phyloP scores from a whole-genome alignment of 1,140 invertebrate genomes.

The Akabosia matsudoensis region DNA sequence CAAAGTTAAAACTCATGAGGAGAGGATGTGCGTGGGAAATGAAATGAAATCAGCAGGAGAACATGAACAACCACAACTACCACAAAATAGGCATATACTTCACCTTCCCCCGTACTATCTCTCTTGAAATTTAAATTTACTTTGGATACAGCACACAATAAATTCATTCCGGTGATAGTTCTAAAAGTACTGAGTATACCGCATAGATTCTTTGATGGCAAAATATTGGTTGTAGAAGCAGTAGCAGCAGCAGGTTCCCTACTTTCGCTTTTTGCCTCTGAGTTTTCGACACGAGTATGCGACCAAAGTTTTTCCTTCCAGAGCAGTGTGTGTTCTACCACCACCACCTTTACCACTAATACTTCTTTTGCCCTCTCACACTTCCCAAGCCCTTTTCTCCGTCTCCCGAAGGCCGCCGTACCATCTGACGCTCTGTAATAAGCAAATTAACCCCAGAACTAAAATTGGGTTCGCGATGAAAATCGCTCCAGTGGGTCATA shows the following conservation, averaged over 20 bases:
- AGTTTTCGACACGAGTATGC: not conserved
- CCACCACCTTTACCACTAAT: not conserved
- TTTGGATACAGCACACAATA: no score
- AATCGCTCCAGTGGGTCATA: slow-evolving; percentile 34
- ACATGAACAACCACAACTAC: slow-evolving; percentile 17
- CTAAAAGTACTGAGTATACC: no score
- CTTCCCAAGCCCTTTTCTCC: not conserved
- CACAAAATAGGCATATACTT: not conserved
- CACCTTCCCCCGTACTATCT: no score
- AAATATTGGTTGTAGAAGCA: not conserved
- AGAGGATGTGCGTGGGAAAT: not conserved
- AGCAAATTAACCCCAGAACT: slow-evolving; percentile 39
- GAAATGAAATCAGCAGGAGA: slow-evolving; percentile 22
- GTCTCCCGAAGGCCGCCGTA: not conserved
- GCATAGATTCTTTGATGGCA: no score
- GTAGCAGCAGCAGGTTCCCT: not conserved
- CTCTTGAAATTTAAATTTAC: no score
- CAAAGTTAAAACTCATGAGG: not conserved
- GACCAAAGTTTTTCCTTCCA: not conserved
- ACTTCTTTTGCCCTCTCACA: slow-evolving; percentile 1
- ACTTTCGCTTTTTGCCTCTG: not conserved
- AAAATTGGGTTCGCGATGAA: slow-evolving; percentile 37
- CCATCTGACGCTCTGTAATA: slow-evolving; percentile 36
- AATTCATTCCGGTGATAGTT: no score
- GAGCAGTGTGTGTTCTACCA: not conserved